These are phyloP conservation scores for Zoanthus solanderi DNA, from an alignment of 92 coral and sea anemone genomes.

Conservation along the genomic window DNA sequence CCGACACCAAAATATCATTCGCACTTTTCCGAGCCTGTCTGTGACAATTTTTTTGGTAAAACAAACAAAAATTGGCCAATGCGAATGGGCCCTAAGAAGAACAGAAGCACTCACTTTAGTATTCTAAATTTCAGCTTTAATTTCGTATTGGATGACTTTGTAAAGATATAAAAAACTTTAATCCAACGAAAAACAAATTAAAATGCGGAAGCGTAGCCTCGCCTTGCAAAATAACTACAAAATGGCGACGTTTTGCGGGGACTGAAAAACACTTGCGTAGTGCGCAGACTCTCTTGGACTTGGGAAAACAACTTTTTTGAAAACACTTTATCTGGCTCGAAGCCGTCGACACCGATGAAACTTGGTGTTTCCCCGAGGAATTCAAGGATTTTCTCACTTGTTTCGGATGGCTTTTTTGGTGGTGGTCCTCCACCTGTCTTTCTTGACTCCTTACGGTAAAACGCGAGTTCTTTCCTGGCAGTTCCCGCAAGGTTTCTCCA, in stretches of 20 bases:
- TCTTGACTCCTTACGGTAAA: background rate
- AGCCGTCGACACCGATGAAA: slow-evolving; percentile 44
- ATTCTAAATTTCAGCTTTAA: background rate
- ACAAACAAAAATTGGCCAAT: too few species aligned
- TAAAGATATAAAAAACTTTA: background rate
- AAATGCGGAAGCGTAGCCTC: background rate
- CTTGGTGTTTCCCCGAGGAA: slow-evolving; percentile 38
- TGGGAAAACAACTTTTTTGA: background rate
- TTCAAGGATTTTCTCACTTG: slow-evolving; percentile 36
- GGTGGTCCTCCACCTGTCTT: background rate
- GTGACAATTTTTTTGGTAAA: too few species aligned
- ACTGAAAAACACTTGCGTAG: background rate
- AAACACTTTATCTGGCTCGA: slow-evolving; percentile 18
- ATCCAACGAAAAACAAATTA: background rate
- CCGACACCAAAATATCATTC: too few species aligned
- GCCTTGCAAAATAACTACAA: slow-evolving; percentile 11
- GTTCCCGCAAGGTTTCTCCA: slow-evolving; percentile 7
- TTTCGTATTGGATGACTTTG: background rate
- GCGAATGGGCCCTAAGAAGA: too few species aligned
- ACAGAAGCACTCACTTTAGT: background rate
- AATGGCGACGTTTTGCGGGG: background rate
- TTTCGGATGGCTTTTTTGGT: slow-evolving; percentile 21
- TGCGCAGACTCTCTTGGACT: slow-evolving; percentile 11
- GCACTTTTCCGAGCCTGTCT: too few species aligned
- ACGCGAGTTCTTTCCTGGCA: background rate